Conservation (phyloP, 2,113 vertebrate genomes). For the Cercocebus atys region DNA sequence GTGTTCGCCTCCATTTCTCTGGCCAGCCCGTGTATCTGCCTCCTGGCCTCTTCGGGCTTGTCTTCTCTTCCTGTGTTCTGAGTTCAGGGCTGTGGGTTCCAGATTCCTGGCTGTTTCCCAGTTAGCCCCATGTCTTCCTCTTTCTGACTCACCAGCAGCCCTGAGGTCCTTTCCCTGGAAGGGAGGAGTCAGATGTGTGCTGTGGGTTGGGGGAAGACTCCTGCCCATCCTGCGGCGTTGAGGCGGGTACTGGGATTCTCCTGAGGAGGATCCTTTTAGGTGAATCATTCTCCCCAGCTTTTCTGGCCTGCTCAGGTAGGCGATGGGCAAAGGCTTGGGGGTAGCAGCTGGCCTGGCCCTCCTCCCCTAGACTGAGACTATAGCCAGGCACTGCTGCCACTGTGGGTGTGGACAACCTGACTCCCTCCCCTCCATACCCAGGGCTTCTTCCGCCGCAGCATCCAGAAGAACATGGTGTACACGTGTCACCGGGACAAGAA, state of each 20-base stretch:
- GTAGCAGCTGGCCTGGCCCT: background rate
- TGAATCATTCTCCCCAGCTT: background rate
- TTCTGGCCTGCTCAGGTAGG: background rate
- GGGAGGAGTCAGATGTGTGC: background rate
- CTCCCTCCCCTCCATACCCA: constrained; percentile 69
- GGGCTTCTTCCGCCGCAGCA: constrained; percentile 98
- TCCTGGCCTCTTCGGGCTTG: background rate
- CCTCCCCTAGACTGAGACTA: background rate
- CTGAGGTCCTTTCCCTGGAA: background rate
- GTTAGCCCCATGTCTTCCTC: background rate
- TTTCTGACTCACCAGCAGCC: background rate
- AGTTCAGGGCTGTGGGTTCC: background rate
- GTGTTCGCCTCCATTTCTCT: fast-evolving
- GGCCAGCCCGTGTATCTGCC: background rate
- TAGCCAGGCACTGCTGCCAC: background rate
- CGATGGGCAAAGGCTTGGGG: background rate
- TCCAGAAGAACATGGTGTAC: constrained; percentile 99
- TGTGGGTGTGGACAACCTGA: background rate
- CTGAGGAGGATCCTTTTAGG: background rate
- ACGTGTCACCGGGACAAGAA: constrained; percentile 98
- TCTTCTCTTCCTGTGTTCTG: background rate
- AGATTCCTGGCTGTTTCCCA: background rate
- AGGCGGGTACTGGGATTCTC: background rate
- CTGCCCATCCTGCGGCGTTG: background rate
- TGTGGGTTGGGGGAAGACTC: background rate